phyloP scores from a whole-genome alignment of 2,113 vertebrate species.

The Cygnus buccinator region DNA sequence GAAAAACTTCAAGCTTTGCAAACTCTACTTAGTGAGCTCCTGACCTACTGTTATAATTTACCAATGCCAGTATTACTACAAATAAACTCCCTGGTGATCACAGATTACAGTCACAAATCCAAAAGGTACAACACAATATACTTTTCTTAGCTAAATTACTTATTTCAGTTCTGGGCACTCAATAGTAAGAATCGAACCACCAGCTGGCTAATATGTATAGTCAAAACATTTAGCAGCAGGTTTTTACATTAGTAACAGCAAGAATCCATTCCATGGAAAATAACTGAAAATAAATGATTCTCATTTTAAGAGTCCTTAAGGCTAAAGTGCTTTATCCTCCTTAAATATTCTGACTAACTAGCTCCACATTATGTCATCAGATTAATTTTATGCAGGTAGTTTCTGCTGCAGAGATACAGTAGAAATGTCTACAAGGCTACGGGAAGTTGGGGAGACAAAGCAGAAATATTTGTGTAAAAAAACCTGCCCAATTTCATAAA shows the following conservation, averaged over 20 bases:
- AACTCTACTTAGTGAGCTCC: conserved; percentile 46
- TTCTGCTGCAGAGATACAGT: neutral
- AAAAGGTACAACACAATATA: conserved; percentile 69
- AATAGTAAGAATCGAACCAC: conserved; percentile 77
- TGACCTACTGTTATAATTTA: conserved; percentile 68
- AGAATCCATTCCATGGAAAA: conserved; percentile 78
- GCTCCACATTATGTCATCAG: conserved; percentile 76
- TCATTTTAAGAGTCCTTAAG: conserved; percentile 77
- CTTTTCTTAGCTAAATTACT: conserved; percentile 78
- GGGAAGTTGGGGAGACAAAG: neutral
- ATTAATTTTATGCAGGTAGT: conserved; percentile 71
- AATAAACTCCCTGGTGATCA: conserved; percentile 76
- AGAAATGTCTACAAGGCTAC: neutral
- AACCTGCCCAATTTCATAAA: neutral
- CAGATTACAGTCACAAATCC: conserved; percentile 76
- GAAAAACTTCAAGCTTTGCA: conserved; percentile 35
- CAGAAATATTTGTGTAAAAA: neutral
- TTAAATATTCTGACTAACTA: conserved; percentile 78
- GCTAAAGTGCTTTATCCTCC: conserved; percentile 77
- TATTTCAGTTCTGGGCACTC: conserved; percentile 79
- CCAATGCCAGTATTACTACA: conserved; percentile 72
- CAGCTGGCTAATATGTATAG: conserved; percentile 81
- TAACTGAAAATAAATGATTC: conserved; percentile 78
- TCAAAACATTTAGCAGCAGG: conserved; percentile 83
- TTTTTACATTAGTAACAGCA: conserved; percentile 82